Evolutionary conservation across 2,113 vertebrate species (phyloP), one percentile per base, ranked within the genome.

Genomic region (Dasyornis broadbenti): DNA sequence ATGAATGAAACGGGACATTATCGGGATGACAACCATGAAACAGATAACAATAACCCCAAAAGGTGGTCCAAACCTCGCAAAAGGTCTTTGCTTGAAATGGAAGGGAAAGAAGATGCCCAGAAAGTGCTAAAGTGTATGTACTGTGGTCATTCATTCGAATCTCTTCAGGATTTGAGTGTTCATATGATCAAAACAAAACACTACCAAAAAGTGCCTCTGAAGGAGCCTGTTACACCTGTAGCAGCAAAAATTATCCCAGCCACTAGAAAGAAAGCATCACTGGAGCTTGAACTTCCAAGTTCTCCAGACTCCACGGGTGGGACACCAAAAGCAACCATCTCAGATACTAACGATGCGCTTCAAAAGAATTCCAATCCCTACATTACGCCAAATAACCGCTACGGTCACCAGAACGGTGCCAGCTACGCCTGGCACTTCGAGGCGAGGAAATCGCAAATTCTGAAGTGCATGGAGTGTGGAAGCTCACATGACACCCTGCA

Each of bases 201-300:
- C 98, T 99, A 99, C 98, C 99, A 99, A 98, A 99, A 99, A 99
- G 99, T 99, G 99, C 99, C 99, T 99, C 99, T 99, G 96, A 99
- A 99, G 98, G 99, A 99, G 97, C 99, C 99, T 14, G 99, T 99
- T 97, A 99, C 99, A 26, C 99, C 99, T 8, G 98, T 99, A 77
- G 98, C 99, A 92, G 98, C 99, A 91, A 99, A 99, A 98, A 99
- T 99, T 78, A 98, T 99, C 75, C 99, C 99, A 42, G 98, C 99
- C 15, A 96, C 98, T 57, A 98, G 99, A 72, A 99, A 99, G 98
- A 99, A 99, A 98, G 97, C 98, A 7, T 98, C 99, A 0, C 98
- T 99, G 89, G 99, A 99, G 44, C 97, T 99, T 69, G 99, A 99
- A 61, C 98, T 99, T 63, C 99, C 99, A 26, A 99, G 99, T 96